Percentiles rank a stretch among this genome's conserved stretches.
Conservation (phyloP, 2,888 invertebrate genomes). For the Masnerella sp. region DNA sequence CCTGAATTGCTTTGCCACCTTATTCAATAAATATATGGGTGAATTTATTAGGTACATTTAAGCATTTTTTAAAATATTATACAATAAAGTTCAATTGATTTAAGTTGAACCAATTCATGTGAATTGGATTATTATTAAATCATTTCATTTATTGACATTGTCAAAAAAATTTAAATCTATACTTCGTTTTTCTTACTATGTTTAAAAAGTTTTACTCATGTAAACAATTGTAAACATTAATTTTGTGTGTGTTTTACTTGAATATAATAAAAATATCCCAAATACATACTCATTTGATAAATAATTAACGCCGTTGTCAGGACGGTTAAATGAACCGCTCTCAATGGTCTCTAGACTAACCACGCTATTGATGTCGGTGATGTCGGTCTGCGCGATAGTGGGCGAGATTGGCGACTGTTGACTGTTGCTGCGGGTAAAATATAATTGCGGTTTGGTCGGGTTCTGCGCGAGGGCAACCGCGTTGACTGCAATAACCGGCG, state of each 20-base stretch:
- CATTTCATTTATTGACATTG: neutral
- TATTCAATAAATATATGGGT: too few relatives aligned
- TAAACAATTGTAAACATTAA: too few relatives aligned
- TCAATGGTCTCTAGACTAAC: conserved; percentile 82
- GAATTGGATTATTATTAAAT: too few relatives aligned
- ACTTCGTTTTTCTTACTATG: too few relatives aligned
- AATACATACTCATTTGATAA: conserved; percentile 59
- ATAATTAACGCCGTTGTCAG: conserved; percentile 71
- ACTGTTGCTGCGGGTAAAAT: conserved; percentile 78
- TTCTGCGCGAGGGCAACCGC: conserved; percentile 72
- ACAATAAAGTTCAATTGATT: too few relatives aligned
- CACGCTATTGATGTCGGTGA: conserved; percentile 82
- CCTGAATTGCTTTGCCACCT: too few relatives aligned
- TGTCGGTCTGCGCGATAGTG: conserved; percentile 71
- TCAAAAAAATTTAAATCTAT: neutral
- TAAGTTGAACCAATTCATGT: too few relatives aligned
- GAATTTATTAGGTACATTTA: too few relatives aligned
- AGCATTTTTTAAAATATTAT: too few relatives aligned
- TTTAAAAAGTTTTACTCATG: too few relatives aligned
- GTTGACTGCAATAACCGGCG: conserved; percentile 80
- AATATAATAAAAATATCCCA: neutral
- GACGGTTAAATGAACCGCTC: conserved; percentile 74
- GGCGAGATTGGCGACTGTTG: conserved; percentile 69
- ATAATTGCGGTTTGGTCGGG: conserved; percentile 78
- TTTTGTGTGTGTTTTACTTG: too few relatives aligned